A percentile compares a stretch with the other conserved stretches of the same genome.
Conservation (phyloP, 2,888 invertebrate species). For the Osmoderma eremita region DNA sequence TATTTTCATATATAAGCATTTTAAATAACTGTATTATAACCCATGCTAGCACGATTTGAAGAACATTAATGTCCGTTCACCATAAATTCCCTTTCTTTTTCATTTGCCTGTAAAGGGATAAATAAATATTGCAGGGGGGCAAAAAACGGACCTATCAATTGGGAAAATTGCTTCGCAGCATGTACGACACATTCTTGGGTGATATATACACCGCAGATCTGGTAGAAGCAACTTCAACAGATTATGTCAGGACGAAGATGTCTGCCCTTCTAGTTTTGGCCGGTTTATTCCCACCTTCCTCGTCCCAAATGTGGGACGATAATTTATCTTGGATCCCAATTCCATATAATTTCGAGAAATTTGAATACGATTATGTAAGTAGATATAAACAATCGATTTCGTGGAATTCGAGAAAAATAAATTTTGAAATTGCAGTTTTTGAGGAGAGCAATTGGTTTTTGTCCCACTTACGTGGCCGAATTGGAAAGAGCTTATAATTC, state of each 20-base stretch:
- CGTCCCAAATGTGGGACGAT: conserved; percentile 64
- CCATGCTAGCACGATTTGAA: no score
- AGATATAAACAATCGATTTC: neutral
- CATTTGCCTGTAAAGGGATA: no score
- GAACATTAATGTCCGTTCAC: no score
- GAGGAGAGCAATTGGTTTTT: conserved; percentile 56
- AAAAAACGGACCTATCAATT: conserved; percentile 61
- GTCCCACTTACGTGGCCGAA: conserved; percentile 58
- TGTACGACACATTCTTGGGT: conserved; percentile 63
- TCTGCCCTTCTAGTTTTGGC: conserved; percentile 75
- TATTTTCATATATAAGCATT: no score
- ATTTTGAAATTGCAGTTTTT: conserved; percentile 51
- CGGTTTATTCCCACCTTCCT: conserved; percentile 73
- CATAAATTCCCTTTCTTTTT: no score
- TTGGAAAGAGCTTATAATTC: conserved; percentile 53
- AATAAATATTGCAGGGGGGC: conserved; percentile 59
- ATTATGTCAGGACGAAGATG: conserved; percentile 79
- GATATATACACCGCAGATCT: conserved; percentile 61
- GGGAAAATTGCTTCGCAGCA: conserved; percentile 60
- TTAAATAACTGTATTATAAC: no score
- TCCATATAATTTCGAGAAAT: conserved; percentile 61
- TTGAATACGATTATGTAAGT: conserved; percentile 56
- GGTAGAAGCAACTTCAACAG: conserved; percentile 70
- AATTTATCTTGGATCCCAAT: conserved; percentile 71
- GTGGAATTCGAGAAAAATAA: neutral